phyloP scores from a whole-genome alignment of 1,140 invertebrate species.

The Cotesia vestalis region DNA sequence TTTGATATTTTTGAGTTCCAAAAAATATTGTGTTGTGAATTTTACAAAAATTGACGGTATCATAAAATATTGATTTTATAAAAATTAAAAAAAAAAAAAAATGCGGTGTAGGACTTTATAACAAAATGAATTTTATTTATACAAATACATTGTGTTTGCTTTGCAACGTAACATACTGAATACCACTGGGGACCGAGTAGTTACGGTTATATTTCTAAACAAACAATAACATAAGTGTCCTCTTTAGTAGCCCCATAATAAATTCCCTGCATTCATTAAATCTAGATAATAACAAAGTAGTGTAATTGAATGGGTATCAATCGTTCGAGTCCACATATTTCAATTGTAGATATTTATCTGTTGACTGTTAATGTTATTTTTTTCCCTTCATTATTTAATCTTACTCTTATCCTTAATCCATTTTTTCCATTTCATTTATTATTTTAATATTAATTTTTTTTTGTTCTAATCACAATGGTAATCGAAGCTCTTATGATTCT shows the following conservation, averaged over 20 bases:
- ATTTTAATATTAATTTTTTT: slow-evolving; percentile 42
- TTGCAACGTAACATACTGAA: slow-evolving; percentile 45
- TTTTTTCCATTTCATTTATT: slow-evolving; percentile 38
- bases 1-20: no score
- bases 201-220: slow-evolving; percentile 41
- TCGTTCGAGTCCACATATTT: slow-evolving; percentile 39
- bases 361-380: slow-evolving; percentile 20
- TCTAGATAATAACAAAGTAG: slow-evolving; percentile 46
- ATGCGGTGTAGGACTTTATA: slow-evolving; percentile 49
- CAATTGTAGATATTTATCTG: slow-evolving; percentile 20
- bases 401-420: slow-evolving; percentile 33
- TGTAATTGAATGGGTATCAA: slow-evolving; percentile 42
- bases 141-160: slow-evolving; percentile 57
- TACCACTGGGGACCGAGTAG: slow-evolving; percentile 42
- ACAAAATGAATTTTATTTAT: slow-evolving; percentile 60
- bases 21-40: no score
- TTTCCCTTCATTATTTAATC: slow-evolving; percentile 16
- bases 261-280: slow-evolving; percentile 53
- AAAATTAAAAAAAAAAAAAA: slow-evolving; percentile 14
- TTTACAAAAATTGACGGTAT: no score
- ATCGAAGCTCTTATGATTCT: slow-evolving; percentile 55
- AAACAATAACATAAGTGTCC: slow-evolving; percentile 44
- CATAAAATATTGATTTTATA: no score
- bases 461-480: slow-evolving; percentile 62
- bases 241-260: slow-evolving; percentile 53